Evolutionary conservation across 2,888 invertebrate species (phyloP).

Genomic region (Lepidocyrtoides sp.): DNA sequence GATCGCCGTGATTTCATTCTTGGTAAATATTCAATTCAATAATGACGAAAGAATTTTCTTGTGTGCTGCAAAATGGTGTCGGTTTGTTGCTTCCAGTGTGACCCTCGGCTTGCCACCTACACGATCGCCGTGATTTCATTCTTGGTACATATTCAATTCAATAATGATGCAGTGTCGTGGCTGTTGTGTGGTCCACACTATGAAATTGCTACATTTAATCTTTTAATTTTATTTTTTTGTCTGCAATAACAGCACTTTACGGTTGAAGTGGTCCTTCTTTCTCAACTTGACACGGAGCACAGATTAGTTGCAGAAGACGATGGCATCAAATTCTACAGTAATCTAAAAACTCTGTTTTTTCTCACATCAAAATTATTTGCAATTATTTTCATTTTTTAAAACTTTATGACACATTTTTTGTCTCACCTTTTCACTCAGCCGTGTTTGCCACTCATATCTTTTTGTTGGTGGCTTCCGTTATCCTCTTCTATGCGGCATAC

Average conservation of each 20-base stretch:
- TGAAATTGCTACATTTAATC: no score
- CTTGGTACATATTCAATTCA: conserved; percentile 53
- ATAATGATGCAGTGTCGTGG: no score
- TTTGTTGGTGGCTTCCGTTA: conserved; percentile 12
- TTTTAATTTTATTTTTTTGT: neutral
- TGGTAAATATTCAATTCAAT: no score
- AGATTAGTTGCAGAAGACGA: conserved; percentile 52
- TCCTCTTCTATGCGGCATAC: conserved; percentile 57
- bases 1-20: conserved; percentile 45
- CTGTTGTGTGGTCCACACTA: no score
- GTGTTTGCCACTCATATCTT: conserved; percentile 40
- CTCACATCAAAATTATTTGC: neutral
- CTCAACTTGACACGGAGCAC: conserved; percentile 56
- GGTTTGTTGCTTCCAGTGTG: conserved; percentile 68
- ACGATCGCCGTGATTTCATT: conserved; percentile 48
- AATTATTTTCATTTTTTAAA: no score
- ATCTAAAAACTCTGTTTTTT: no score
- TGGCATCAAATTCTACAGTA: conserved; percentile 67
- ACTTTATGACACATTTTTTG: no score
- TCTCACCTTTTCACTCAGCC: no score
- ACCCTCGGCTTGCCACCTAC: conserved; percentile 61
- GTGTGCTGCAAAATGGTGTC: conserved; percentile 60
- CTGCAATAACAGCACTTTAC: conserved; percentile 57
- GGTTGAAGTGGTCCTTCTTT: conserved; percentile 41
- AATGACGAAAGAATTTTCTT: no score